phyloP scores from a whole-genome alignment of 2,888 invertebrate species.

The Pinctada fucata region DNA sequence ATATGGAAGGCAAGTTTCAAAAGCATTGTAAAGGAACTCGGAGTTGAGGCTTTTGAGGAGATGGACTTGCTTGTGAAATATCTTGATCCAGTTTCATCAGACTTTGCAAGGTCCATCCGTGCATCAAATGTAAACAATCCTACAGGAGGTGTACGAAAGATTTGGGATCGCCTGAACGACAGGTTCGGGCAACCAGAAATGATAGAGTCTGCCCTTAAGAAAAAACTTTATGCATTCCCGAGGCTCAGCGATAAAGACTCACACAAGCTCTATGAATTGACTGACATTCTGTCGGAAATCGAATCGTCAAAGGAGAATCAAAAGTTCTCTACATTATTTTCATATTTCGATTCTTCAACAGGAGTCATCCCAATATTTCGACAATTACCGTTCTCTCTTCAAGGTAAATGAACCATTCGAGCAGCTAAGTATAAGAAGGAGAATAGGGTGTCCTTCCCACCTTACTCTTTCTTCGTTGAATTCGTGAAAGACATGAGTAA shows the following conservation, averaged over 20 bases:
- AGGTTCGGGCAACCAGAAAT: slow-evolving; percentile 34
- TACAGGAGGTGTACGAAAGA: slow-evolving; percentile 13
- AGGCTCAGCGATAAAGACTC: slow-evolving; percentile 25
- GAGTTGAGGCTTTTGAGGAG: slow-evolving; percentile 30
- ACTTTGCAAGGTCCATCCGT: slow-evolving; percentile 35
- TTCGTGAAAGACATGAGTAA: slow-evolving; percentile 24
- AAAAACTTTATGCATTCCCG: slow-evolving; percentile 29
- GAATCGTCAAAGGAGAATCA: slow-evolving; percentile 31
- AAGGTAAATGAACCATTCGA: slow-evolving; percentile 33
- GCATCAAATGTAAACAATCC: slow-evolving; percentile 27
- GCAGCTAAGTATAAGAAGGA: slow-evolving; percentile 25
- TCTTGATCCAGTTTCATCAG: slow-evolving; percentile 37
- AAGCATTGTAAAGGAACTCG: slow-evolving; percentile 27
- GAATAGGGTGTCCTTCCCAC: slow-evolving; percentile 20
- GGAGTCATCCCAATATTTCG: slow-evolving; percentile 40
- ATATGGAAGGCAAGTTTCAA: slow-evolving; percentile 35
- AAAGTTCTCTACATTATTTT: slow-evolving; percentile 14
- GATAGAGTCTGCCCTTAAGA: slow-evolving; percentile 27
- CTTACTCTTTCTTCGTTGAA: slow-evolving; percentile 17
- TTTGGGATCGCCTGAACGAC: slow-evolving; percentile 38
- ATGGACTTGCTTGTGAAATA: slow-evolving; percentile 33
- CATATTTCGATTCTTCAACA: slow-evolving; percentile 42
- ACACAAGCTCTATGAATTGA: slow-evolving; percentile 27
- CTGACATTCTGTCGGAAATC: slow-evolving; percentile 36
- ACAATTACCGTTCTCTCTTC: slow-evolving; percentile 34